A percentile compares a stretch with the other conserved stretches of the same genome.
Conservation (phyloP, 2,888 invertebrate species). For the Euzetes globulus region DNA sequence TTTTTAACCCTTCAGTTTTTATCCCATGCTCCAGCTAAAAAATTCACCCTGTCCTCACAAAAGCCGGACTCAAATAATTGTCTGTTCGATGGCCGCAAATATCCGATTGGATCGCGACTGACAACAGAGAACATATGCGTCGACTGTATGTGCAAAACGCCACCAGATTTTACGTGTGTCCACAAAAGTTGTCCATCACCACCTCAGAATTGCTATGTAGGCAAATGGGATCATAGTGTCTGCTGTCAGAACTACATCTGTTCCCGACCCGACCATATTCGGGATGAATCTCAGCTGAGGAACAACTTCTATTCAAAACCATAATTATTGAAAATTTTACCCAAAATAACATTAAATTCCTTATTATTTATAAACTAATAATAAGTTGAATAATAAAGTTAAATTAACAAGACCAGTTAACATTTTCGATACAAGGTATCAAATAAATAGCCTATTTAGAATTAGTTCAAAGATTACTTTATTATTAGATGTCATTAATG, state of each 20-base stretch:
- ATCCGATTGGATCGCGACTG: background rate
- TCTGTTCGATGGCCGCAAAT: background rate
- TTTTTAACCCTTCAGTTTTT: too few species aligned
- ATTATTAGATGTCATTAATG: too few species aligned
- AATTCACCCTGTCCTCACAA: background rate
- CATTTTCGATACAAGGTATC: too few species aligned
- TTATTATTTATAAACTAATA: too few species aligned
- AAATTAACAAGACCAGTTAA: too few species aligned
- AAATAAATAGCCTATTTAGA: too few species aligned
- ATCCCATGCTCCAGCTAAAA: background rate
- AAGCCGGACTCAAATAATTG: background rate
- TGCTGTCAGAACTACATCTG: constrained; percentile 7
- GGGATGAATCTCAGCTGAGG: background rate
- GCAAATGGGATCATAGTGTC: background rate
- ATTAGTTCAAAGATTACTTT: too few species aligned
- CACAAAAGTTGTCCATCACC: constrained; percentile 40
- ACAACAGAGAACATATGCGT: constrained; percentile 35
- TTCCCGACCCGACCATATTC: background rate
- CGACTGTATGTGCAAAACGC: constrained; percentile 40
- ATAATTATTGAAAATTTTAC: too few species aligned
- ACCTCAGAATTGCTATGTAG: background rate
- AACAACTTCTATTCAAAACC: background rate
- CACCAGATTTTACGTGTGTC: constrained; percentile 41
- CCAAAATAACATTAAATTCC: too few species aligned
- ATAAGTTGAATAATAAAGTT: too few species aligned